A percentile compares a stretch with the other conserved stretches of the same genome.
These are phyloP conservation scores for Cricetomys ansorgei DNA, from an alignment of 2,113 vertebrate species.

Conservation along the genomic window DNA sequence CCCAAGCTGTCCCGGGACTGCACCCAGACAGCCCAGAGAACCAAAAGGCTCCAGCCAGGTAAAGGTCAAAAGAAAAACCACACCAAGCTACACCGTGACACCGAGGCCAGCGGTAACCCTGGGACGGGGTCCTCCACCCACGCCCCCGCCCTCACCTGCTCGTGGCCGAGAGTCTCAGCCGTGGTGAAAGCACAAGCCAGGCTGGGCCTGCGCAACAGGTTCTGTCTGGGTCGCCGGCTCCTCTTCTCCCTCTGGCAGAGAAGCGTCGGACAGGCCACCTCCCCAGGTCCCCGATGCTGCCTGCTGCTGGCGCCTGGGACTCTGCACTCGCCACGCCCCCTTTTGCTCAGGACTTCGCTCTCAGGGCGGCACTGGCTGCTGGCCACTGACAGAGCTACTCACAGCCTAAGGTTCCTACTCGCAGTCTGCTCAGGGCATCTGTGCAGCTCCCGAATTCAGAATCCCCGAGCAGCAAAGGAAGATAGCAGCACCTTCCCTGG, in stretches of 20 bases:
- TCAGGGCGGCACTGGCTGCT: background rate
- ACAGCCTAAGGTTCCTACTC: background rate
- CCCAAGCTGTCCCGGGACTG: background rate
- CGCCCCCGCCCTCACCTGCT: background rate
- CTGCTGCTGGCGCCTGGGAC: background rate
- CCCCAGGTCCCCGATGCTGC: background rate
- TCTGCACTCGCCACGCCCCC: accelerated
- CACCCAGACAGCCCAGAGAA: background rate
- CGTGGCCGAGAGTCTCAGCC: accelerated
- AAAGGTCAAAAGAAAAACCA: background rate
- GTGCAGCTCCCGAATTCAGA: background rate
- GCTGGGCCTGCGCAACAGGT: background rate
- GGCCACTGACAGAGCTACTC: background rate
- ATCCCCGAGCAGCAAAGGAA: background rate
- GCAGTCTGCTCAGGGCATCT: background rate
- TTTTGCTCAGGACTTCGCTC: background rate
- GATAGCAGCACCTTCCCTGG: too few species aligned
- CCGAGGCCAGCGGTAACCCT: background rate
- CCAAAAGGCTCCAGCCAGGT: background rate
- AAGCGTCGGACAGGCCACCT: too few species aligned
- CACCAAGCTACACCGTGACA: background rate
- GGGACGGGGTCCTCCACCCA: too few species aligned
- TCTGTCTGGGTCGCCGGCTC: background rate
- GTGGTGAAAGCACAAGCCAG: background rate
- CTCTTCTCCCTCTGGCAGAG: background rate